These are phyloP conservation scores for Agelas oroides DNA, from an alignment of 37 sponge, comb jelly and placozoan genomes.

Conservation along the genomic window DNA sequence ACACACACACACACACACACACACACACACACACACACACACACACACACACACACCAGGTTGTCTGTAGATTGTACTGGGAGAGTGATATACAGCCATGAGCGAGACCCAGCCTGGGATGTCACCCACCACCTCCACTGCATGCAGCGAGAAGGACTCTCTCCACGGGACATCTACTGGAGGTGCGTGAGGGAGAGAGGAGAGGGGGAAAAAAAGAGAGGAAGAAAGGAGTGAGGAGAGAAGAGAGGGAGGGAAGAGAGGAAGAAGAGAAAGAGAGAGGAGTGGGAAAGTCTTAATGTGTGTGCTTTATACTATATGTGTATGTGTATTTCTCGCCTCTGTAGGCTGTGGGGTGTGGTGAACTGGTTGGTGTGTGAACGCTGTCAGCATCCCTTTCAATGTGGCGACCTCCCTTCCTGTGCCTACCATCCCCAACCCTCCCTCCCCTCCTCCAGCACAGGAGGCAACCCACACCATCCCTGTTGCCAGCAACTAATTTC, in stretches of 20 bases:
- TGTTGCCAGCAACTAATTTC: constrained; percentile 34
- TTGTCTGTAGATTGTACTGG: constrained; percentile 6
- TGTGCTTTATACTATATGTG: no score
- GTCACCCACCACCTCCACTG: constrained; percentile 48
- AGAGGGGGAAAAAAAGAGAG: background rate
- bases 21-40: constrained; percentile 47
- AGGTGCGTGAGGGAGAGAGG: background rate
- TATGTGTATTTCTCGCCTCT: background rate
- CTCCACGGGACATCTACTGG: constrained; percentile 68
- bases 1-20: constrained; percentile 61
- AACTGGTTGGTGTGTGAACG: constrained; percentile 59
- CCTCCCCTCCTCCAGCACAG: background rate
- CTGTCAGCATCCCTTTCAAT: constrained; percentile 73
- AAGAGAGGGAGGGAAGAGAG: background rate
- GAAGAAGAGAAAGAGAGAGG: no score
- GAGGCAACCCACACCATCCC: background rate
- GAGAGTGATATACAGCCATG: constrained; percentile 20
- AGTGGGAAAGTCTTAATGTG: no score
- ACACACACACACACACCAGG: background rate
- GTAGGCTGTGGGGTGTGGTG: constrained; percentile 77
- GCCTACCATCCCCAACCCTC: constrained; percentile 47
- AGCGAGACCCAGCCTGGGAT: constrained; percentile 38
- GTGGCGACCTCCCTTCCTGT: constrained; percentile 45
- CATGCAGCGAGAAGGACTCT: constrained; percentile 41
- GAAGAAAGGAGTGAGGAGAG: constrained; percentile 11